Percentiles rank a stretch among this genome's conserved stretches.
These are phyloP conservation scores for Argynnis bischoffii DNA, from an alignment of 2,888 invertebrate species.

Conservation along the genomic window DNA sequence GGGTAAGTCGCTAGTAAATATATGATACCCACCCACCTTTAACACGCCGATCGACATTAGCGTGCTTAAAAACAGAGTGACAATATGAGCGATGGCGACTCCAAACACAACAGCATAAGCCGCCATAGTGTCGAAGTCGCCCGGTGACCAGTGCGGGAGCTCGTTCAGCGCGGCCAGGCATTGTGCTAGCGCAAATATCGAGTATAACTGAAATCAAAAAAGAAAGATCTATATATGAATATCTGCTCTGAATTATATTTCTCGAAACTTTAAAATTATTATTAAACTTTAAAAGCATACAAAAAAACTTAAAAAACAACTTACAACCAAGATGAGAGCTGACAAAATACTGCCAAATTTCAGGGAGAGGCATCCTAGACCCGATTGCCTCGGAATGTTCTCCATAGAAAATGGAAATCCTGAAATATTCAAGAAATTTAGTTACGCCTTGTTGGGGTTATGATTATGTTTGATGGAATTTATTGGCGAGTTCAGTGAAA, in stretches of 20 bases:
- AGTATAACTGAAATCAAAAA: conserved; percentile 59
- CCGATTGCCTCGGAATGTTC: conserved; percentile 62
- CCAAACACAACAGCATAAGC: conserved; percentile 49
- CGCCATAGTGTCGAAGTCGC: conserved; percentile 46
- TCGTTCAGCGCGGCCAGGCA: conserved; percentile 52
- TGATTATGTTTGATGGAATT: no score
- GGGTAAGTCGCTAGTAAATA: no score
- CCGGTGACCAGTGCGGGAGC: conserved; percentile 42
- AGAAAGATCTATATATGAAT: neutral
- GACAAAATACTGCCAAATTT: conserved; percentile 67
- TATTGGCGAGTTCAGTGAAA: no score
- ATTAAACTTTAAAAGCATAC: no score
- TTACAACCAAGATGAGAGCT: conserved; percentile 65
- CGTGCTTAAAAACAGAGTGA: conserved; percentile 63
- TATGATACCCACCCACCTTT: conserved; percentile 47
- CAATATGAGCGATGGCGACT: conserved; percentile 51
- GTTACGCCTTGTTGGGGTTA: neutral
- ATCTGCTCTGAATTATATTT: neutral
- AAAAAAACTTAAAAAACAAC: conserved; percentile 52
- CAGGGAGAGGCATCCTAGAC: conserved; percentile 67
- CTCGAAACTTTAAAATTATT: no score
- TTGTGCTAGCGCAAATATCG: conserved; percentile 63
- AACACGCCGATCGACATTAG: conserved; percentile 67
- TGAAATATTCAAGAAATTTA: conserved; percentile 44
- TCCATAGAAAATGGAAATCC: conserved; percentile 63